phyloP scores from a whole-genome alignment of 2,797 vertebrate genomes.

The Anguilla obscura region DNA sequence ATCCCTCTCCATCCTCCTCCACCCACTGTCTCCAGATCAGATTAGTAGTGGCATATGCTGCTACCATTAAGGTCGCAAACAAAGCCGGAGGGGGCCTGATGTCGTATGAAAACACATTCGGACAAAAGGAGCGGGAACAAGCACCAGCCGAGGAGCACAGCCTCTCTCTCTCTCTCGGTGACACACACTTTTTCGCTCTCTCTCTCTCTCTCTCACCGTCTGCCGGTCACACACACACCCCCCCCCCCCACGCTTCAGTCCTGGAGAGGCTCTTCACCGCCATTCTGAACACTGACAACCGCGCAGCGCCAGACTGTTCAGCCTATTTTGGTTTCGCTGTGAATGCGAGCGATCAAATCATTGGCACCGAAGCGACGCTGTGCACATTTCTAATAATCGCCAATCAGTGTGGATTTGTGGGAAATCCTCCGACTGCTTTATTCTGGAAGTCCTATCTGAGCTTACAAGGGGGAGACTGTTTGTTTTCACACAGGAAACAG shows the following conservation, averaged over 20 bases:
- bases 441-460: background rate
- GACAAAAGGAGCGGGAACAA: conserved; percentile 36
- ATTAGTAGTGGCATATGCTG: conserved; percentile 70
- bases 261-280: background rate
- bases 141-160: conserved; percentile 10
- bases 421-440: background rate
- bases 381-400: background rate
- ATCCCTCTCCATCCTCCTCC: conserved; percentile 30
- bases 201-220: background rate
- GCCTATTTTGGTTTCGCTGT: background rate
- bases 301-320: background rate
- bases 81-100: conserved; percentile 42
- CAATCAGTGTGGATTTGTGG: background rate
- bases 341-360: background rate
- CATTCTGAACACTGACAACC: background rate
- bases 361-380: background rate
- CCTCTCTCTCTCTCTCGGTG: background rate
- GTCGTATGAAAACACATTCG: conserved; percentile 39
- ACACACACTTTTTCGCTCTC: background rate
- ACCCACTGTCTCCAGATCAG: conserved; percentile 60
- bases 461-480: background rate
- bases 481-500: background rate
- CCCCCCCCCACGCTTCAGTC: background rate
- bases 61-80: conserved; percentile 59
- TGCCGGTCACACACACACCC: background rate